These are phyloP conservation scores for Folsomia manolachei DNA, from an alignment of 2,888 invertebrate genomes.

Conservation along the genomic window DNA sequence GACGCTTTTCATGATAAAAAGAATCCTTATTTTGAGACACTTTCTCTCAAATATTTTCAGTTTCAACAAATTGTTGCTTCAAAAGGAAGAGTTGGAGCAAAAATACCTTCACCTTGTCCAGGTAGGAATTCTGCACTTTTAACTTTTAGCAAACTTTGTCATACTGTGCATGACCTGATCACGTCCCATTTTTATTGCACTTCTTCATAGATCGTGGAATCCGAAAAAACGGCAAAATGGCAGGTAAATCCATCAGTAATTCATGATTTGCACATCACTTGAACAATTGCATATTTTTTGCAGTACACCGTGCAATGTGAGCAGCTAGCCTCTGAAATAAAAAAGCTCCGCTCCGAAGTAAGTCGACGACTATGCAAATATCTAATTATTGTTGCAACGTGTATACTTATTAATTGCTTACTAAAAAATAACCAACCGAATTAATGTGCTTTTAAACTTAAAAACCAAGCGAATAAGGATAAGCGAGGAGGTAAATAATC, in stretches of 20 bases:
- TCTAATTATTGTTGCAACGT: background rate
- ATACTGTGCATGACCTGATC: background rate
- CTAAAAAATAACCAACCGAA: no score
- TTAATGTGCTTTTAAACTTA: no score
- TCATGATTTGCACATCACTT: no score
- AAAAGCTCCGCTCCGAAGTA: conserved; percentile 83
- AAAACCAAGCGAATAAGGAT: no score
- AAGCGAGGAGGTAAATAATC: background rate
- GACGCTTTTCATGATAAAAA: no score
- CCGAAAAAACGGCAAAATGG: conserved; percentile 88
- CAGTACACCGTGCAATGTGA: conserved; percentile 90
- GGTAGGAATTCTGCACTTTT: conserved; percentile 48
- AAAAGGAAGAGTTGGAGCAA: conserved; percentile 87
- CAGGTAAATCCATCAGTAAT: no score
- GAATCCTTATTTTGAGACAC: no score
- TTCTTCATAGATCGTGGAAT: conserved; percentile 70
- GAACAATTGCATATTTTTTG: no score
- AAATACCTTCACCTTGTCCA: conserved; percentile 79
- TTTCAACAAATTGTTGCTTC: conserved; percentile 81
- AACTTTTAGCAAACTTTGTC: no score
- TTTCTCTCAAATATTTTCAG: conserved; percentile 61
- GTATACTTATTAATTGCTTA: no score
- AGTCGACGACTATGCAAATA: conserved; percentile 31
- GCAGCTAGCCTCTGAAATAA: conserved; percentile 81
- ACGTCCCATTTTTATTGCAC: background rate